Base-by-base conservation (phyloP, 2,888 invertebrate species). In the Xestia ashworthii region DNA sequence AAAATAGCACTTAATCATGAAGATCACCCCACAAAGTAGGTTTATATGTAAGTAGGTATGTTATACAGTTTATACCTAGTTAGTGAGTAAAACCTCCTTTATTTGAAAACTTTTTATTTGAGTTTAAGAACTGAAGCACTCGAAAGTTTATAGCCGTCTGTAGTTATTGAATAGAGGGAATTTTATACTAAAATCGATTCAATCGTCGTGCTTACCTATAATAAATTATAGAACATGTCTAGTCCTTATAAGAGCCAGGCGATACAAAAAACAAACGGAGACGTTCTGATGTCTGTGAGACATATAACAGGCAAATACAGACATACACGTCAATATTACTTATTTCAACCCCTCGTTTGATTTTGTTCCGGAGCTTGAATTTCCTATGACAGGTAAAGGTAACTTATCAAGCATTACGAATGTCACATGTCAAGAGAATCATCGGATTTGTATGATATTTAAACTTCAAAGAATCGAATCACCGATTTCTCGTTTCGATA, bases 111-210 rank as follows among this genome's bases (percentile, higher is more conserved):
- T 25, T 71, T 53, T 55, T 67, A 73, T 50, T 60, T 64, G 25
- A 50, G 48, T 66, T 70, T 22, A 25, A 77, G 41, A 60, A 81
- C 60, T 66, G 41, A 60, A 81, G 58, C 71, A 25, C 38, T 76
- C 16, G 14, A 50, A 70, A 64, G 44, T 71, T 69, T 60, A 76
- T 46, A 58, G 46, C 53, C 12, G 44, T 46, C 64, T 58, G 64
- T 65, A 55, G 53, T 70, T 73, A 72, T 72, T 77, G 50, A 71
- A 71, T 65, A 78, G 67, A 62, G 44, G 8, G 16, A 48, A 80
- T 55, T 32, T 68, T 80, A 79, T 62, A n/a, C 67, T 38, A 74
- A 72, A 74, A 78, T 82, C 71, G 62, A 82, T 78, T 48, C 3
- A 12, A n/a, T 12, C 44, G 48, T 71, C 44, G 14, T 62, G 22